Evolutionary conservation across 2,888 invertebrate species (phyloP).

Genomic region (Cabera pusaria): DNA sequence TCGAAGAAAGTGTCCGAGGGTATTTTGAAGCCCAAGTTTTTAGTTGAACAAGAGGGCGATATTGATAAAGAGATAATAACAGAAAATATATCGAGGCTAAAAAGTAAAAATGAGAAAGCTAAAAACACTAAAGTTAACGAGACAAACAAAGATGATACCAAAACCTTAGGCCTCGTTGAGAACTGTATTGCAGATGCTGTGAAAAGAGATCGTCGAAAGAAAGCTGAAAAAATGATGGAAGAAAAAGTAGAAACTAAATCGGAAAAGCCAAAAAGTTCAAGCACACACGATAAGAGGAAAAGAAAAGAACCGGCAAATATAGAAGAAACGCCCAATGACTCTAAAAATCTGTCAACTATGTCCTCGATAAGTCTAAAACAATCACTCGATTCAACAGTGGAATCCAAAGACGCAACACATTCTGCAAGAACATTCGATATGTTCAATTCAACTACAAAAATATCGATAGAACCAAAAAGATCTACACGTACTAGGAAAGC

Average conservation of each 20-base stretch:
- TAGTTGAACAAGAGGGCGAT: constrained; percentile 54
- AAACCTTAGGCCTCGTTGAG: no score
- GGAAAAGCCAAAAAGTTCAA: constrained; percentile 16
- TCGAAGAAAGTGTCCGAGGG: constrained; percentile 37
- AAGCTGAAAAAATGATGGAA: neutral
- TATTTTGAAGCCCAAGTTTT: constrained; percentile 51
- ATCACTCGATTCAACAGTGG: constrained; percentile 4
- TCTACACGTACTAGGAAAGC: constrained; percentile 39
- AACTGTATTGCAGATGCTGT: neutral
- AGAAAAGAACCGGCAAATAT: constrained; percentile 17
- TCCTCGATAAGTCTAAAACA: constrained; percentile 8
- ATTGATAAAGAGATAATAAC: constrained; percentile 58
- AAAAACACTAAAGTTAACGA: constrained; percentile 30
- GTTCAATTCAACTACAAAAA: constrained; percentile 3
- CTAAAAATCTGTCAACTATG: constrained; percentile 10
- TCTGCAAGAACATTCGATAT: constrained; percentile 16
- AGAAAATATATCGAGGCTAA: constrained; percentile 60
- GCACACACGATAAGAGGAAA: constrained; percentile 10
- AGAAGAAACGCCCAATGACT: constrained; percentile 11
- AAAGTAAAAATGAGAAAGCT: constrained; percentile 44
- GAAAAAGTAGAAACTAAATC: constrained; percentile 1
- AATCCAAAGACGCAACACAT: constrained; percentile 17
- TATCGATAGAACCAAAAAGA: constrained; percentile 24
- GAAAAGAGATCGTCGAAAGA: constrained; percentile 1
- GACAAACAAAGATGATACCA: neutral